Evolutionary conservation across 2,113 vertebrate genomes (phyloP).

Genomic region (Candoia aspera): DNA sequence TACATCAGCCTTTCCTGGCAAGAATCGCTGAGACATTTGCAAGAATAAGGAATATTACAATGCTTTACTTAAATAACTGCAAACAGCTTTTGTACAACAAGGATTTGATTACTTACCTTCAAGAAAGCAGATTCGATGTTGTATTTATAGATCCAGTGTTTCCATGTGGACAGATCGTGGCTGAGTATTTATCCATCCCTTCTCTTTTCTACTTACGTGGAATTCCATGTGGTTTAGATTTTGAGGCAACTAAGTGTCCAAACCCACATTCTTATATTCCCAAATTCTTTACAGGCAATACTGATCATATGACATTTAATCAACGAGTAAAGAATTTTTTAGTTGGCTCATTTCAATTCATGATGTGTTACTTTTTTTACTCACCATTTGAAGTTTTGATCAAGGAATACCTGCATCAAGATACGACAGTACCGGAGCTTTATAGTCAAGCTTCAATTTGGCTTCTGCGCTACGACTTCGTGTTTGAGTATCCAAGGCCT

Average conservation of each 20-base stretch:
- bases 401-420: conserved; percentile 66
- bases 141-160: conserved; percentile 80
- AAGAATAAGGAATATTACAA: conserved; percentile 55
- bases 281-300: conserved; percentile 61
- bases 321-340: conserved; percentile 73
- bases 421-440: conserved; percentile 67
- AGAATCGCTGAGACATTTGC: conserved; percentile 52
- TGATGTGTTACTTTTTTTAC: conserved; percentile 64
- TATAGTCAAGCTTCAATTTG: conserved; percentile 76
- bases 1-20: conserved; percentile 58
- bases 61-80: conserved; percentile 65
- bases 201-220: conserved; percentile 73
- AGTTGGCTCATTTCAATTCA: conserved; percentile 46
- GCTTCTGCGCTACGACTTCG: conserved; percentile 82
- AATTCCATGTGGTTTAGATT: conserved; percentile 73
- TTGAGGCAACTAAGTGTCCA: conserved; percentile 71
- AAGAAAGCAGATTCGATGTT: conserved; percentile 65
- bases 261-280: conserved; percentile 77
- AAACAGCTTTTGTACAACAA: conserved; percentile 71
- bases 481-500: conserved; percentile 77
- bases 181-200: conserved; percentile 75
- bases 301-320: conserved; percentile 72
- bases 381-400: conserved; percentile 64
- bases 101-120: conserved; percentile 69
- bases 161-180: conserved; percentile 79